These are phyloP conservation scores for Pycnonotus jocosus DNA, from an alignment of 2,113 vertebrate genomes.

Conservation along the genomic window DNA sequence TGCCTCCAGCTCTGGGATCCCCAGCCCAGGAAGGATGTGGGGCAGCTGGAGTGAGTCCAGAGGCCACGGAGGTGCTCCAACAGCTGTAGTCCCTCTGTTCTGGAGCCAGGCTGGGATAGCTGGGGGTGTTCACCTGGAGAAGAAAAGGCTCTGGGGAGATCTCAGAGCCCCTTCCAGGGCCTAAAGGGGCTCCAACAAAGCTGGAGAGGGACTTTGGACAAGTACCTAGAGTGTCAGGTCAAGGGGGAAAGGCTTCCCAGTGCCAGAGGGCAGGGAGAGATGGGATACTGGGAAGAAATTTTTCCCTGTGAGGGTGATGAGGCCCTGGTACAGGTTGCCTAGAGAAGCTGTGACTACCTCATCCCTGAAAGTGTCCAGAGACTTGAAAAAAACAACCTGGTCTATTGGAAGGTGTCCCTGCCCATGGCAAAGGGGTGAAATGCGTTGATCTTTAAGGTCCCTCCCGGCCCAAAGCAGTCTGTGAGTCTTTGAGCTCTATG, in stretches of 20 bases:
- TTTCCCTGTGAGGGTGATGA: neutral
- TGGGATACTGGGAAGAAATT: neutral
- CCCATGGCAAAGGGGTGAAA: neutral
- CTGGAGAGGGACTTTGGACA: neutral
- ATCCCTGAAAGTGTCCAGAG: neutral
- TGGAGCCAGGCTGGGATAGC: neutral
- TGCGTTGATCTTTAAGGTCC: neutral
- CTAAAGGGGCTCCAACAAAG: neutral
- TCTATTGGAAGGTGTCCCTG: neutral
- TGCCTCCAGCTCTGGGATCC: neutral
- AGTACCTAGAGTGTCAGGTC: neutral
- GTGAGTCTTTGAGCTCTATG: neutral
- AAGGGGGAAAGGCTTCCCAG: neutral
- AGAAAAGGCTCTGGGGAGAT: neutral
- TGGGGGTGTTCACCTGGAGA: neutral
- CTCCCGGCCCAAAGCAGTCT: neutral
- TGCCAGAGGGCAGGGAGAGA: neutral
- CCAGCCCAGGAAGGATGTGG: neutral
- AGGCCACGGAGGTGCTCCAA: fast-evolving
- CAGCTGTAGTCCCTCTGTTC: neutral
- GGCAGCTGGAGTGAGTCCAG: neutral
- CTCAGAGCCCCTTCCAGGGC: neutral
- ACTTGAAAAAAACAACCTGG: neutral
- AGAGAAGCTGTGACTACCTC: neutral
- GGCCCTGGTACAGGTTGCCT: neutral